These are phyloP conservation scores for Eristalinus sepulchralis DNA, from an alignment of 2,888 invertebrate species.

Conservation along the genomic window DNA sequence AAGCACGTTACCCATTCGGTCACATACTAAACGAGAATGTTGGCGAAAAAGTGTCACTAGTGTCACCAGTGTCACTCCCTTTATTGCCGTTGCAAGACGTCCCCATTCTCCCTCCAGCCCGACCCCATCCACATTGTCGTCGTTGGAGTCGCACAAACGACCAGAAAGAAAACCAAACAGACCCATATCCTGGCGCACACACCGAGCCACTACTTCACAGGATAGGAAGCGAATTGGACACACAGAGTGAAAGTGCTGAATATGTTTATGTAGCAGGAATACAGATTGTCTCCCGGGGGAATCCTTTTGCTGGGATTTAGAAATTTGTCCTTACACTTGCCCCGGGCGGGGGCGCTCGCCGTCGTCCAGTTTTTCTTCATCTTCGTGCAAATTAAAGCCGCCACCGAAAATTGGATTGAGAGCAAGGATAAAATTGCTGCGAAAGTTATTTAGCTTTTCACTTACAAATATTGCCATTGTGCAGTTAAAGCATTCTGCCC, in stretches of 20 bases:
- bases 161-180: slow-evolving; percentile 45
- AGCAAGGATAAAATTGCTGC: slow-evolving; percentile 35
- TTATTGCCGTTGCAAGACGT: slow-evolving; percentile 69
- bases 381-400: slow-evolving; percentile 55
- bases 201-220: not conserved
- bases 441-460: slow-evolving; percentile 38
- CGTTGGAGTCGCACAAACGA: slow-evolving; percentile 37
- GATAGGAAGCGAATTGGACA: slow-evolving; percentile 6
- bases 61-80: slow-evolving; percentile 69
- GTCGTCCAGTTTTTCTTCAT: slow-evolving; percentile 68
- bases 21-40: slow-evolving; percentile 71
- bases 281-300: slow-evolving; percentile 65
- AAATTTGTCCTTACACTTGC: slow-evolving; percentile 43
- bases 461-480: slow-evolving; percentile 63
- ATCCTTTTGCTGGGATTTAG: slow-evolving; percentile 66
- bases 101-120: not conserved
- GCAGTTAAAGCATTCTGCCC: slow-evolving; percentile 52
- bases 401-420: slow-evolving; percentile 64
- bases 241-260: slow-evolving; percentile 68
- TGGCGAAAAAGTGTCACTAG: slow-evolving; percentile 70
- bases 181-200: slow-evolving; percentile 8
- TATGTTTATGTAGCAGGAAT: slow-evolving; percentile 47
- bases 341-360: not conserved
- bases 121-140: not conserved
- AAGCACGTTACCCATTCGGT: slow-evolving; percentile 67